Evolutionary conservation across 53 echinoderm and acorn worm species (phyloP).

Genomic region (Zoroaster sp.): DNA sequence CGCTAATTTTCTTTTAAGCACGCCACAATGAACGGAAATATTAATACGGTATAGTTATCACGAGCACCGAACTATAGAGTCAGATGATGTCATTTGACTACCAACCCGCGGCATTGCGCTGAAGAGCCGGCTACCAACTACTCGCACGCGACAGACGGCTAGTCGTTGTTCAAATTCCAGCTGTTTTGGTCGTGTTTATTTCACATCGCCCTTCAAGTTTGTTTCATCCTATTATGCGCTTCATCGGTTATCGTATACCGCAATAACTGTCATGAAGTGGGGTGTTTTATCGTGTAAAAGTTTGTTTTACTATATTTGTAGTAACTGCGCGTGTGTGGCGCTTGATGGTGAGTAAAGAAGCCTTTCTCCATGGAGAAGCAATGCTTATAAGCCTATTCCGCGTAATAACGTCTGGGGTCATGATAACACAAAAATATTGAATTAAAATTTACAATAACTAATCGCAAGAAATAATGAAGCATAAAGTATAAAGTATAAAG

Average conservation of each 20-base stretch:
- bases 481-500: no score
- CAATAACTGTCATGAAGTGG: background rate
- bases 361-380: no score
- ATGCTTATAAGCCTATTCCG: no score
- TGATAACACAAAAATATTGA: no score
- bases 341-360: no score
- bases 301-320: background rate
- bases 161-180: conserved; percentile 25
- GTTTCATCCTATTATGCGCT: background rate
- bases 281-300: background rate
- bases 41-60: conserved; percentile 1
- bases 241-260: background rate
- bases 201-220: conserved; percentile 43
- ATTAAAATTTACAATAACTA: no score
- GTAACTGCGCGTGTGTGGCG: background rate
- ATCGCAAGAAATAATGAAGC: no score
- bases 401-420: no score
- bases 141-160: conserved; percentile 11
- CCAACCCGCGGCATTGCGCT: conserved; percentile 24
- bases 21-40: conserved; percentile 16
- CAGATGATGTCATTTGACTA: conserved; percentile 18
- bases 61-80: background rate
- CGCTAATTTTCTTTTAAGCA: conserved; percentile 27
- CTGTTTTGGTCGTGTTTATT: conserved; percentile 26
- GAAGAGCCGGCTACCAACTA: conserved; percentile 33